phyloP scores from a whole-genome alignment of 2,797 vertebrate genomes.

The Hozukius guyotensis region DNA sequence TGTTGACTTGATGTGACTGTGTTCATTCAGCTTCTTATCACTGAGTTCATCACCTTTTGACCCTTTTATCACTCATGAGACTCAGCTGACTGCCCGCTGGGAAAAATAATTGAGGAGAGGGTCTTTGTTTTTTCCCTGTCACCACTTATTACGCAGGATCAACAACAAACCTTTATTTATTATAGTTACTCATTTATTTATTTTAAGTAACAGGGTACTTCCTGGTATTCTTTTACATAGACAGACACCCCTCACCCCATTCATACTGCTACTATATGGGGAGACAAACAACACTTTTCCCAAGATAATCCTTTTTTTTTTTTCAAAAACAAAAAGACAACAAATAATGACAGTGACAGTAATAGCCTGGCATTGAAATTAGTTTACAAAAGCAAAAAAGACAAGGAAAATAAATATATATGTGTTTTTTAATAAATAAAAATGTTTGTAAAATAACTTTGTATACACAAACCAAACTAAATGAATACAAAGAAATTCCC shows the following conservation, averaged over 20 bases:
- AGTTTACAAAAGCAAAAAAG: too few species aligned
- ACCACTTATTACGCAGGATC: not conserved
- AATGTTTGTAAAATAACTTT: too few species aligned
- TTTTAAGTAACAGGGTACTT: not conserved
- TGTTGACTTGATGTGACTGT: not conserved
- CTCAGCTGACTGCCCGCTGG: not conserved
- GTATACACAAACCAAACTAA: too few species aligned
- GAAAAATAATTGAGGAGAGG: not conserved
- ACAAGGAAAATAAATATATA: too few species aligned
- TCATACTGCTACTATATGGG: not conserved
- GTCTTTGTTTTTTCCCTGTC: not conserved
- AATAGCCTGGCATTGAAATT: too few species aligned
- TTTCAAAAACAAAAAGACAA: too few species aligned
- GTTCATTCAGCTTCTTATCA: not conserved
- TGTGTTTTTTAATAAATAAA: too few species aligned
- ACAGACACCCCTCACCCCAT: not conserved
- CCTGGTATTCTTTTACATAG: not conserved
- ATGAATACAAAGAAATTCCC: too few species aligned
- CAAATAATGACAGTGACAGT: too few species aligned
- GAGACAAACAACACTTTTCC: not conserved
- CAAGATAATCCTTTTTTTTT: too few species aligned
- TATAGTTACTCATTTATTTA: not conserved
- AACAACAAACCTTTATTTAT: not conserved
- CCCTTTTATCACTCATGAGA: not conserved
- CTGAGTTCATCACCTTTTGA: not conserved